Conservation (phyloP, 2,797 vertebrate genomes). For the Botia kubotai region DNA sequence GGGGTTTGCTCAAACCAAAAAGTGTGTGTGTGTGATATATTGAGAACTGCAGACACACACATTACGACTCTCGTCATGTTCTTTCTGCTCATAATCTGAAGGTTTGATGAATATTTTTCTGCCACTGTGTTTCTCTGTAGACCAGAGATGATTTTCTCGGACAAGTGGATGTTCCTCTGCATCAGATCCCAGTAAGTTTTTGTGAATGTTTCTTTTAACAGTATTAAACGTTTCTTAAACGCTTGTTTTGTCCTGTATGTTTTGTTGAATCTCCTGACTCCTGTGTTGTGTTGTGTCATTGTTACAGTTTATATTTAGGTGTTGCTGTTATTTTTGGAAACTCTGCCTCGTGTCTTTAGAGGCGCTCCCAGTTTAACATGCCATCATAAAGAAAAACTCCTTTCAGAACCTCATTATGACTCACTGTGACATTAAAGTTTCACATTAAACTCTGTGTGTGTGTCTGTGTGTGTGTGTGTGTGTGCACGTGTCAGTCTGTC, state of each 20-base stretch:
- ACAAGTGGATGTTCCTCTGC: conserved; percentile 95
- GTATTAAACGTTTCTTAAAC: conserved; percentile 6
- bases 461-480: conserved; percentile 1
- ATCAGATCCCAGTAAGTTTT: conserved; percentile 88
- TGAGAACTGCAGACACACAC: no score
- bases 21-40: neutral
- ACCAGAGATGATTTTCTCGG: conserved; percentile 98
- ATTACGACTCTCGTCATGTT: no score
- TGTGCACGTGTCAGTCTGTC: neutral
- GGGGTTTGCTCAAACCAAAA: no score
- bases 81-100: no score
- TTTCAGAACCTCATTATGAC: conserved; percentile 19
- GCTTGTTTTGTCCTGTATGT: neutral
- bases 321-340: neutral
- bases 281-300: neutral
- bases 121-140: conserved; percentile 69
- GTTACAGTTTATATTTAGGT: neutral
- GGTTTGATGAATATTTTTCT: conserved; percentile 12
- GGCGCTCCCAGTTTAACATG: conserved; percentile 14
- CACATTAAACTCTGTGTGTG: neutral
- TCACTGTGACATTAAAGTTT: conserved; percentile 1
- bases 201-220: neutral
- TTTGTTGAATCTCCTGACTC: neutral
- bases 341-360: neutral
- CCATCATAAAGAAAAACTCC: neutral